Evolutionary conservation across 2,113 vertebrate species (phyloP).

Genomic region (Anser brachyrhynchus): DNA sequence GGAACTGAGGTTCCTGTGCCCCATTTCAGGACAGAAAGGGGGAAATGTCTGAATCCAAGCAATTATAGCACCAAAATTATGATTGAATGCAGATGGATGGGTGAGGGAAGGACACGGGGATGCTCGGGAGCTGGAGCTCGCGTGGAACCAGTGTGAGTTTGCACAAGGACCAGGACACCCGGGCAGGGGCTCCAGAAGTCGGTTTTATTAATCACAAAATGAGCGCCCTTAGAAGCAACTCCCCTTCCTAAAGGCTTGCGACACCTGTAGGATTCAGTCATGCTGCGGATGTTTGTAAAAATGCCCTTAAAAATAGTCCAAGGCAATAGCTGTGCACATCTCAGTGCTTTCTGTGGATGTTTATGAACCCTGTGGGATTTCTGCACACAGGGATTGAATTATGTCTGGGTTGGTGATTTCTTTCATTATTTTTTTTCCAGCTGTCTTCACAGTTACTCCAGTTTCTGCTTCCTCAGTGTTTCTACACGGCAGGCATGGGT

Average conservation of each 20-base stretch:
- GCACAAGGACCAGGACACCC: not conserved
- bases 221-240: not conserved
- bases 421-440: not conserved
- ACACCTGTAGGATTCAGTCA: not conserved
- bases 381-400: fast-evolving
- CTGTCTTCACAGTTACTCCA: fast-evolving
- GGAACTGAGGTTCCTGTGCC: fast-evolving
- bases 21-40: not conserved
- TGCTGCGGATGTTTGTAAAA: not conserved
- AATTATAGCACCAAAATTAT: not conserved
- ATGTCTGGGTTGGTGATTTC: not conserved
- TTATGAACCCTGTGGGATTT: not conserved
- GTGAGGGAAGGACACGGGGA: fast-evolving
- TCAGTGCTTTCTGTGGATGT: not conserved
- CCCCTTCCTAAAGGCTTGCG: not conserved
- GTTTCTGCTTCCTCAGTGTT: not conserved
- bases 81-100: fast-evolving
- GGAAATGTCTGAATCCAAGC: not conserved
- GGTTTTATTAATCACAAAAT: not conserved
- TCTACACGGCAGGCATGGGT: fast-evolving
- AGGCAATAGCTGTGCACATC: not conserved
- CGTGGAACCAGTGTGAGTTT: not conserved
- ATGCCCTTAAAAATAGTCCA: not conserved
- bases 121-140: fast-evolving
- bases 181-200: not conserved